Conservation (phyloP, 2,888 invertebrate genomes). For the Agrochola lota region DNA sequence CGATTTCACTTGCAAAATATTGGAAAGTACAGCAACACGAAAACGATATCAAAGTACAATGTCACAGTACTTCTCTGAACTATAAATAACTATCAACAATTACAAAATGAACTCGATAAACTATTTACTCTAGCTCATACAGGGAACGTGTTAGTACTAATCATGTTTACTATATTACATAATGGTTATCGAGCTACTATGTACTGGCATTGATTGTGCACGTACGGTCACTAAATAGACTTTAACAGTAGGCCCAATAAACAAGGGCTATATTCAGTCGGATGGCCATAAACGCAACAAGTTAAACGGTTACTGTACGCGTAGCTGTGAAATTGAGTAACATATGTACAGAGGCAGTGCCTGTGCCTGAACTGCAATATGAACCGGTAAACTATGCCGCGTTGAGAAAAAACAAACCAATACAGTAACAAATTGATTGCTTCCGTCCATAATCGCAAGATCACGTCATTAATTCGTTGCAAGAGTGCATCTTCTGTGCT, state of each 20-base stretch:
- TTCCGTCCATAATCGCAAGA: not conserved
- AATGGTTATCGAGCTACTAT: constrained; percentile 46
- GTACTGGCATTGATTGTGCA: constrained; percentile 53
- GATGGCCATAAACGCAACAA: constrained; percentile 27
- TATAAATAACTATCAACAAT: constrained; percentile 38
- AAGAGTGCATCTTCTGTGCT: constrained; percentile 46
- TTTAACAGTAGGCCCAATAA: constrained; percentile 27
- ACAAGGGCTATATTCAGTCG: not conserved
- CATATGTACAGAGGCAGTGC: not conserved
- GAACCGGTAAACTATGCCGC: constrained; percentile 15
- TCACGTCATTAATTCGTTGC: not conserved
- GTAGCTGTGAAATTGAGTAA: constrained; percentile 18
- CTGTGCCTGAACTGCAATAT: constrained; percentile 3
- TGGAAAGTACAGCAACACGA: constrained; percentile 3
- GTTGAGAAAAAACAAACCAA: constrained; percentile 22
- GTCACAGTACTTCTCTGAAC: constrained; percentile 17
- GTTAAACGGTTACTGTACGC: not conserved
- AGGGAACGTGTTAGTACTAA: constrained; percentile 47
- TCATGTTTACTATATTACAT: constrained; percentile 59
- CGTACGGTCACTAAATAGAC: constrained; percentile 25
- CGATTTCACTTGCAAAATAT: constrained; percentile 21
- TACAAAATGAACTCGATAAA: constrained; percentile 28
- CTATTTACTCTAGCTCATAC: constrained; percentile 48
- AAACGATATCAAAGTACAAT: constrained; percentile 12
- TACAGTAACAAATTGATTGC: constrained; percentile 18